Evolutionary conservation across 2,797 vertebrate genomes (phyloP), one percentile per base, ranked within the genome.

Genomic region (Pampus argenteus): DNA sequence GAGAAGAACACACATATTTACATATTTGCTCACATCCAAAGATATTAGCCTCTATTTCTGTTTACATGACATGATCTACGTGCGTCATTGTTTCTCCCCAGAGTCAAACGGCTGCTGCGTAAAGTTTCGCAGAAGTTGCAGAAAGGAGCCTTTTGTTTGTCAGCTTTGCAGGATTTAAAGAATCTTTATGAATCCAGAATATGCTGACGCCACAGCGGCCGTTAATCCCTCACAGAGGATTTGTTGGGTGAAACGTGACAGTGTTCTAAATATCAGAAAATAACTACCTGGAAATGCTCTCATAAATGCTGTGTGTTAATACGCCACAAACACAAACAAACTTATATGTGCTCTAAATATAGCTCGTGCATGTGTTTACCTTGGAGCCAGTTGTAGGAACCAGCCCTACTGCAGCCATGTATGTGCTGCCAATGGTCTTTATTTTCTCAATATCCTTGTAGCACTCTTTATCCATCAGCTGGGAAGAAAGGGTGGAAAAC

Each of bases 401-500:
- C 14, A 99, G 95, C 81, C 98, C 98, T 63, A 97, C 97, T 4
- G 98, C 98, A 70, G 97, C 97, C 98, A 99, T 99, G 83, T 99
- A 99, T 0, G 98, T 99, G 74, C 97, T 99, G 76, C 98, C 98
- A 23, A 99, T 99, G 58, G 98, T 99, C 94, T 99, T 99, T 90
- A 99, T 99, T 91, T 99, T 99, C 95, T 99, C 98, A 61, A 99
- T 96, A 56, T 98, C 97, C 89, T 94, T 96, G 92, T 98, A 98
- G 89, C 94, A 97, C 84, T 98, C 98, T 93, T 97, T 99, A 77
- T 98, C 97, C 97, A 99, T 97, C 90, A 99, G 95, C 95, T 95
- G 77, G 40, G 80, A 34, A 73, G 18, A 62, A 31, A 11, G 8
- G 29, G 28, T 50, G 40, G 11, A 31, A 77, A 74, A 71, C 51